Conservation (phyloP, 2,113 vertebrate species). For the Dasypus novemcinctus region DNA sequence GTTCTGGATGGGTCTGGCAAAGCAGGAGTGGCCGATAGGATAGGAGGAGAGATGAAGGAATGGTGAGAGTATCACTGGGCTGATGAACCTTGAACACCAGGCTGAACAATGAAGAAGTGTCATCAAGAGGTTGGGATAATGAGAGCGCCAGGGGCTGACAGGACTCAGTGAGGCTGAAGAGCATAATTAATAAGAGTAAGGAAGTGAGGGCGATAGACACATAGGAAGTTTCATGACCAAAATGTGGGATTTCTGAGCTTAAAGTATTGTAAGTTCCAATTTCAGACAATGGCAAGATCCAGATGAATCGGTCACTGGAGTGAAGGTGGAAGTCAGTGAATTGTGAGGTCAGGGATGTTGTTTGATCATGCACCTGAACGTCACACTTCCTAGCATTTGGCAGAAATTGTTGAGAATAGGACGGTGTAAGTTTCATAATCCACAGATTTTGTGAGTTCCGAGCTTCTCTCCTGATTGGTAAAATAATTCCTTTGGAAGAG, state of each 20-base stretch:
- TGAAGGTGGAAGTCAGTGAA: background rate
- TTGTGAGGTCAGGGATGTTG: background rate
- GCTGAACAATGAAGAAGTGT: background rate
- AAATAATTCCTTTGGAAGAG: conserved; percentile 78
- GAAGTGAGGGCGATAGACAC: background rate
- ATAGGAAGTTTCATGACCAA: background rate
- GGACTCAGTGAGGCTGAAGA: background rate
- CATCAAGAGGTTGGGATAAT: background rate
- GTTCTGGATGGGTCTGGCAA: background rate
- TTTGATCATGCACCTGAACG: background rate
- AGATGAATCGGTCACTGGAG: background rate
- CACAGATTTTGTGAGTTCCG: background rate
- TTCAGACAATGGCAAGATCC: background rate
- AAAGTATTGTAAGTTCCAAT: background rate
- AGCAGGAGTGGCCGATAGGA: background rate
- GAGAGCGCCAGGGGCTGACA: background rate
- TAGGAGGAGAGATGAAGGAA: accelerated
- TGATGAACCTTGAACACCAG: background rate
- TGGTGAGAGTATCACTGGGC: background rate
- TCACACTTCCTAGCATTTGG: background rate
- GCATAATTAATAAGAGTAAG: background rate
- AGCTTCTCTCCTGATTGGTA: conserved; percentile 56
- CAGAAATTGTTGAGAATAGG: background rate
- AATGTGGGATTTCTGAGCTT: background rate
- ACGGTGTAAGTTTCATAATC: background rate